Conservation (phyloP, 2,797 vertebrate species). For the Fistularia tabacaria region DNA sequence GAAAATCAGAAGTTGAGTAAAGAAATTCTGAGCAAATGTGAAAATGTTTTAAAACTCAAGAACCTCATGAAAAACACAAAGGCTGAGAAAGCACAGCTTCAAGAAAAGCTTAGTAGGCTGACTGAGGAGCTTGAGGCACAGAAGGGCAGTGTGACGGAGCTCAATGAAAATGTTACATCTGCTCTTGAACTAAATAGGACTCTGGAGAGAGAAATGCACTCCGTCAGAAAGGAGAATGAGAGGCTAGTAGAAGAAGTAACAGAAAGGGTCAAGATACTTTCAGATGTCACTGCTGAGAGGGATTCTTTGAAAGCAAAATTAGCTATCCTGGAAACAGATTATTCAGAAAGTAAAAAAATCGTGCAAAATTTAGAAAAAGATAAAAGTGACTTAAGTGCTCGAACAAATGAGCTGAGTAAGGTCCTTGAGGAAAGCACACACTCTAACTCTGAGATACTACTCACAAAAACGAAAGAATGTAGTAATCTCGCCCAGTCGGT, state of each 20-base stretch:
- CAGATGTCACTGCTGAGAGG: constrained; percentile 53
- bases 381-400: constrained; percentile 68
- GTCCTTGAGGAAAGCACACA: constrained; percentile 71
- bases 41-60: constrained; percentile 70
- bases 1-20: constrained; percentile 68
- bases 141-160: constrained; percentile 50
- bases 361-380: constrained; percentile 69
- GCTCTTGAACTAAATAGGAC: constrained; percentile 38
- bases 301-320: constrained; percentile 66
- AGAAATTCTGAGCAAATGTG: constrained; percentile 67
- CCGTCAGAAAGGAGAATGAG: constrained; percentile 68
- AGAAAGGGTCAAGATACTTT: constrained; percentile 50
- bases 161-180: constrained; percentile 49
- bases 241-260: constrained; percentile 64
- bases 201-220: constrained; percentile 62
- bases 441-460: constrained; percentile 68
- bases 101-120: constrained; percentile 41
- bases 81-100: constrained; percentile 69
- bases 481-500: constrained; percentile 62
- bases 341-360: constrained; percentile 50
- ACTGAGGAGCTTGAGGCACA: constrained; percentile 62
- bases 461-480: constrained; percentile 77
- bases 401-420: constrained; percentile 60
- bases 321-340: constrained; percentile 46
- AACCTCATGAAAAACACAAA: constrained; percentile 46